Percentiles rank a stretch among this genome's conserved stretches.
phyloP scores from a whole-genome alignment of 2,113 vertebrate genomes.

The Poeciliopsis occidentalis region DNA sequence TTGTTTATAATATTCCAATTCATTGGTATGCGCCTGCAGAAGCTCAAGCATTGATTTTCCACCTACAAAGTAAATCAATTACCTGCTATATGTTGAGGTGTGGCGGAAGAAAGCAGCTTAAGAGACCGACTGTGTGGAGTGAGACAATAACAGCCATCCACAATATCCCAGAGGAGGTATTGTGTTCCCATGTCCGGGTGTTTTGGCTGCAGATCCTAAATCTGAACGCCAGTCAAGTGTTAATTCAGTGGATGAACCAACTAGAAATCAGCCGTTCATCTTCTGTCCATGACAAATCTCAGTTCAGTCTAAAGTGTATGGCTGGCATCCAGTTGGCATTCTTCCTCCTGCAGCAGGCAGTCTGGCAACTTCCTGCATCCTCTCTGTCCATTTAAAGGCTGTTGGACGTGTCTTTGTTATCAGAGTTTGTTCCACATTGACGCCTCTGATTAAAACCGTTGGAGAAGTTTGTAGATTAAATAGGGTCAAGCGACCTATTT shows the following conservation, averaged over 20 bases:
- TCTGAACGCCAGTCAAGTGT: slow-evolving; percentile 34
- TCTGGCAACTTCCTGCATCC: slow-evolving; percentile 22
- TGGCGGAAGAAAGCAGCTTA: slow-evolving; percentile 9
- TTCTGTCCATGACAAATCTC: slow-evolving; percentile 39
- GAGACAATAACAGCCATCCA: slow-evolving; percentile 41
- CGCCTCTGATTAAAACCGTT: slow-evolving; percentile 33
- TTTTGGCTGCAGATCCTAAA: slow-evolving; percentile 42
- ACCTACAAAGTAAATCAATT: slow-evolving; percentile 5
- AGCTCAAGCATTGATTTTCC: slow-evolving; percentile 11
- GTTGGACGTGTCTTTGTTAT: slow-evolving; percentile 27
- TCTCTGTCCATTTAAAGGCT: slow-evolving; percentile 2
- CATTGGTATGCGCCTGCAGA: neutral
- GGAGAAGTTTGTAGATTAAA: slow-evolving; percentile 40
- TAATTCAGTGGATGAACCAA: slow-evolving; percentile 23
- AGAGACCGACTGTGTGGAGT: slow-evolving; percentile 28
- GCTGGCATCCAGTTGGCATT: slow-evolving; percentile 47
- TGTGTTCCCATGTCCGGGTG: slow-evolving; percentile 45
- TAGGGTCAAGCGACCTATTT: slow-evolving; percentile 21
- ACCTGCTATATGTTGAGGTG: neutral
- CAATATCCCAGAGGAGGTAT: slow-evolving; percentile 39
- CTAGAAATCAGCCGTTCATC: slow-evolving; percentile 21
- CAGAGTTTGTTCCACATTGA: slow-evolving; percentile 36
- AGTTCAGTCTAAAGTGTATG: slow-evolving; percentile 29
- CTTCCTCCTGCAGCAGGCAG: slow-evolving; percentile 24
- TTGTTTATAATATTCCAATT: neutral